phyloP scores from a whole-genome alignment of 1,140 invertebrate species.

The Hetaerina americana region DNA sequence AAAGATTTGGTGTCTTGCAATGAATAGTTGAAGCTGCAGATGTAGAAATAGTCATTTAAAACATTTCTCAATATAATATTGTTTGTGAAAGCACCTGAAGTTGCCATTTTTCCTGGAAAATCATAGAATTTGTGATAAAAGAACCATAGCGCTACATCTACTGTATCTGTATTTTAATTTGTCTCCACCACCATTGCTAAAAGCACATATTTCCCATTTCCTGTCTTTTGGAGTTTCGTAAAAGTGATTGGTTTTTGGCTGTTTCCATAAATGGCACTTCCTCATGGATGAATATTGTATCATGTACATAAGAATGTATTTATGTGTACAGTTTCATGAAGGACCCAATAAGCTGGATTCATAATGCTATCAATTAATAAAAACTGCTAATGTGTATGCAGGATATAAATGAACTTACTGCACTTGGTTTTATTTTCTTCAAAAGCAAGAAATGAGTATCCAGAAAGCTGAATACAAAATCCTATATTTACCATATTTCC shows the following conservation, averaged over 20 bases:
- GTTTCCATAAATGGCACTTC: background rate
- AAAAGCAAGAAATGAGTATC: no score
- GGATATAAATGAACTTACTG: background rate
- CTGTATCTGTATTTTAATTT: background rate
- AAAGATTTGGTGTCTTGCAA: no score
- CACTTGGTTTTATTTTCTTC: no score
- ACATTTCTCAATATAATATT: background rate
- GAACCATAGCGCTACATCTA: background rate
- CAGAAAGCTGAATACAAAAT: no score
- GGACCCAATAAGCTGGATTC: background rate
- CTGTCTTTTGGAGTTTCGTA: background rate
- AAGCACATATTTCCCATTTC: background rate
- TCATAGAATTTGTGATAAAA: background rate
- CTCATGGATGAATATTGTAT: background rate
- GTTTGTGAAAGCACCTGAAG: background rate
- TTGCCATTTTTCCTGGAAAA: background rate
- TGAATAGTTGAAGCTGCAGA: no score
- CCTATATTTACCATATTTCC: no score
- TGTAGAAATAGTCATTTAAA: background rate
- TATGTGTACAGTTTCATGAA: background rate
- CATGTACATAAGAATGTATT: background rate
- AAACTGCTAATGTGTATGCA: background rate
- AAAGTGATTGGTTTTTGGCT: background rate
- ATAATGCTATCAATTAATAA: constrained; percentile 1
- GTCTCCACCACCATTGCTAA: background rate